Percentiles rank a stretch among this genome's conserved stretches.
Evolutionary conservation across 2,113 vertebrate species (phyloP).

Genomic region (Microtus ochrogaster): DNA sequence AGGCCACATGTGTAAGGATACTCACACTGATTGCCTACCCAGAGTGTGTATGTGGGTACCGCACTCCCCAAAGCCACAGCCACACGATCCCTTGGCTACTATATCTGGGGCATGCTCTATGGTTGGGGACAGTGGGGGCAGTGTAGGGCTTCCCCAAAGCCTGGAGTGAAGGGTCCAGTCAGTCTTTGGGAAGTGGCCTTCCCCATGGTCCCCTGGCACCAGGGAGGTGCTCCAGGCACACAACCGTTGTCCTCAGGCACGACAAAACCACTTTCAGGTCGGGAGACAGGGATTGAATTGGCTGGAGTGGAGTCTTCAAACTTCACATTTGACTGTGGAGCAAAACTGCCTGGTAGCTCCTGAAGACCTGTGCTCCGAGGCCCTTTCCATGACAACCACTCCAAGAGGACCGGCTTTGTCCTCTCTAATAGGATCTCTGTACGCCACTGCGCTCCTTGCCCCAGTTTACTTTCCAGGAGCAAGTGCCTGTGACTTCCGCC

Average conservation of each 20-base stretch:
- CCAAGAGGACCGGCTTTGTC: not conserved
- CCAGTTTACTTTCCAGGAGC: not conserved
- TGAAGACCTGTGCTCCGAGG: not conserved
- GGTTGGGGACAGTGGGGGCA: no score
- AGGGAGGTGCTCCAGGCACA: not conserved
- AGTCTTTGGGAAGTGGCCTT: no score
- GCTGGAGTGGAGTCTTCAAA: rapidly evolving
- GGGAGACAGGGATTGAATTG: not conserved
- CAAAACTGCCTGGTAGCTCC: rapidly evolving
- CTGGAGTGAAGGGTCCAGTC: not conserved
- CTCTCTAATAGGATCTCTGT: not conserved
- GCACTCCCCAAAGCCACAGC: not conserved
- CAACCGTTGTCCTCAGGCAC: not conserved
- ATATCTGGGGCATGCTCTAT: not conserved
- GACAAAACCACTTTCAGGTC: not conserved
- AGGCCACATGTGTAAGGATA: not conserved
- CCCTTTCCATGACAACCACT: rapidly evolving
- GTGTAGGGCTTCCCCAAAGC: no score
- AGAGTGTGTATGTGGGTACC: not conserved
- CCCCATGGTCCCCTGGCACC: not conserved
- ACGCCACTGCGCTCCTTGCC: not conserved
- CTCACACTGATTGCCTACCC: no score
- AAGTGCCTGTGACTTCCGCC: not conserved
- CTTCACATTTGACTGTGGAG: not conserved
- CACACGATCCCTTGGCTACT: not conserved